These are phyloP conservation scores for Tenthredo livida DNA, from an alignment of 2,888 invertebrate species.

Conservation along the genomic window DNA sequence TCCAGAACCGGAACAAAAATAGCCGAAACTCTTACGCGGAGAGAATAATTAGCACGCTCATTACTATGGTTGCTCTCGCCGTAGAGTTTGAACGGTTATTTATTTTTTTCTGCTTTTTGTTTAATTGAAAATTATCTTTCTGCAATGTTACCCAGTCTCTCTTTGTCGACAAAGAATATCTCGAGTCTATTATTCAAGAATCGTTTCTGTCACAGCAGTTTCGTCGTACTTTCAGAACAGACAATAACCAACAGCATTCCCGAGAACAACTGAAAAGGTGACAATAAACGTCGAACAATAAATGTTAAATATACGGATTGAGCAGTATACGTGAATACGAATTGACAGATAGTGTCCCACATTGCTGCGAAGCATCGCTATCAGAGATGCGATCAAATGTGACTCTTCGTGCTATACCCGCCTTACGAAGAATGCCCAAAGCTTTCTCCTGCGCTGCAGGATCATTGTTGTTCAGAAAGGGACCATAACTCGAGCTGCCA, in stretches of 20 bases:
- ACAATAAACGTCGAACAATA: not conserved
- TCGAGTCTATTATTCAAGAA: not conserved
- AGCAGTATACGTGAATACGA: not conserved
- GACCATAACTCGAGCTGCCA: not conserved
- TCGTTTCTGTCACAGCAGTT: not conserved
- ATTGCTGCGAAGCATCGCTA: not conserved
- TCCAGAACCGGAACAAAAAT: not conserved
- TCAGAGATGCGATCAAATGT: not conserved
- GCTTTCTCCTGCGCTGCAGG: constrained; percentile 22
- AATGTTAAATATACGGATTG: not conserved
- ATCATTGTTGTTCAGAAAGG: not conserved
- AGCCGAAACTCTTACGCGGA: not conserved
- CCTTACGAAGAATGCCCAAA: not conserved
- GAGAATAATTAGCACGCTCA: not conserved
- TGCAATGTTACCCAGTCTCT: not conserved
- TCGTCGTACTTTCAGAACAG: not conserved
- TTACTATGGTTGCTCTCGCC: constrained; percentile 16
- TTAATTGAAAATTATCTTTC: not conserved
- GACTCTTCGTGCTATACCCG: not conserved
- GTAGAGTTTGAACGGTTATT: not conserved
- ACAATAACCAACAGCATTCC: not conserved
- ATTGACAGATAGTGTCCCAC: constrained; percentile 1
- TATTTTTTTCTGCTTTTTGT: not conserved
- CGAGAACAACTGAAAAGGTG: not conserved
- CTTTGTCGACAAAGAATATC: not conserved